Percentiles rank a stretch among this genome's conserved stretches.
These are phyloP conservation scores for Anastrepha ludens DNA, from an alignment of 1,140 invertebrate species.

Conservation along the genomic window DNA sequence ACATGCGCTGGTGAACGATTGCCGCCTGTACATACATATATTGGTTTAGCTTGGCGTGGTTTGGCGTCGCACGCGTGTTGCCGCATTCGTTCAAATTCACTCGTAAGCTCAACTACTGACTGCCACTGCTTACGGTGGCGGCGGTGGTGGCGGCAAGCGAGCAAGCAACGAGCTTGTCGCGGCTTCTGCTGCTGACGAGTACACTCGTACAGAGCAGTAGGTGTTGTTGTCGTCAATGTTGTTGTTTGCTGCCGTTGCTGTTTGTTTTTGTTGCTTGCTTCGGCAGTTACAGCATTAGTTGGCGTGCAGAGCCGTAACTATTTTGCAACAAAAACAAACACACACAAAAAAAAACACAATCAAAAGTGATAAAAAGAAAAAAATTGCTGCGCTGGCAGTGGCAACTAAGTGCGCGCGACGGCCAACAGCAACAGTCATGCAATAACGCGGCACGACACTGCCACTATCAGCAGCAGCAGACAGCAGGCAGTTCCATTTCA, in stretches of 20 bases:
- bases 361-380: not conserved
- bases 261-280: not conserved
- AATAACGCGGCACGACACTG: conserved; percentile 18
- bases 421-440: conserved; percentile 23
- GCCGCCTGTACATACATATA: not conserved
- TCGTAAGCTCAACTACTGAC: not conserved
- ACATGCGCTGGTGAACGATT: not conserved
- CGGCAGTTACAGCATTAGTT: conserved; percentile 15
- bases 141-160: not conserved
- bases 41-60: not conserved
- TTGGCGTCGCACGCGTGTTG: conserved; percentile 10
- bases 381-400: not conserved
- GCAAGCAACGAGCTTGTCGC: conserved; percentile 20
- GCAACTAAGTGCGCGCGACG: not conserved
- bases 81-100: not conserved
- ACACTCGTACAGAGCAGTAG: not conserved
- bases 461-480: conserved; percentile 4
- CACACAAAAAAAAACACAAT: not conserved
- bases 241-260: not conserved
- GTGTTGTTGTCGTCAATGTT: not conserved
- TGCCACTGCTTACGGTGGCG: not conserved
- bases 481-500: conserved; percentile 29
- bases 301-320: not conserved
- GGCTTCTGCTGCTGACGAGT: not conserved
- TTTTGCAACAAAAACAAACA: not conserved